Conservation (phyloP, 2,888 invertebrate species). For the Alentia gelatinosa region DNA sequence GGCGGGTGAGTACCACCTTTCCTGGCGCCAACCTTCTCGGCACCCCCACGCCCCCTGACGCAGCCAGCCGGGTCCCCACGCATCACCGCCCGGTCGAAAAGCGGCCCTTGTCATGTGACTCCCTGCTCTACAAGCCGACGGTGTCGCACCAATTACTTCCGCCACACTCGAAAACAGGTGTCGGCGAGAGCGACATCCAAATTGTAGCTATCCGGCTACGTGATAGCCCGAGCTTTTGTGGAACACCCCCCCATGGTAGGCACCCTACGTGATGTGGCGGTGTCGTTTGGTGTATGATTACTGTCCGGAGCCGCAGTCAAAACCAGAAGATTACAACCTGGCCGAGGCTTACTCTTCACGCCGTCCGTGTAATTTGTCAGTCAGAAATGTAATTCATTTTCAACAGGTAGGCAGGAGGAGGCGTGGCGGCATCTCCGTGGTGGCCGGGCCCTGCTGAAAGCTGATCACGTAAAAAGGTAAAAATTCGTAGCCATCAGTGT, state of each 20-base stretch:
- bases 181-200: background rate
- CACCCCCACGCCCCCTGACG: background rate
- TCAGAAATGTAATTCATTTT: slow-evolving; percentile 43
- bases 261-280: background rate
- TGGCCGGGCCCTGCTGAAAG: background rate
- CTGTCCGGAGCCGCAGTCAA: background rate
- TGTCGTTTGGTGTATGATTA: background rate
- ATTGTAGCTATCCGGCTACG: slow-evolving; percentile 26
- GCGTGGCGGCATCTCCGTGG: background rate
- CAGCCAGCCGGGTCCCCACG: background rate
- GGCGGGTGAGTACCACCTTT: background rate
- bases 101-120: slow-evolving; percentile 5
- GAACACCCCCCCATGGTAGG: background rate
- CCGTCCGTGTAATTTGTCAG: slow-evolving; percentile 28
- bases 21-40: background rate
- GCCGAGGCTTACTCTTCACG: background rate
- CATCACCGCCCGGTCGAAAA: background rate
- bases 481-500: background rate
- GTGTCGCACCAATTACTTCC: slow-evolving; percentile 16
- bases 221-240: background rate
- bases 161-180: slow-evolving; percentile 6
- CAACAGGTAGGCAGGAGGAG: background rate
- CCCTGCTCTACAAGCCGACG: background rate
- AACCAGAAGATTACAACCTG: slow-evolving; percentile 19
- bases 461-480: background rate